Base-by-base conservation (phyloP, 2,113 vertebrate genomes). In the Pterophyllum scalare region DNA sequence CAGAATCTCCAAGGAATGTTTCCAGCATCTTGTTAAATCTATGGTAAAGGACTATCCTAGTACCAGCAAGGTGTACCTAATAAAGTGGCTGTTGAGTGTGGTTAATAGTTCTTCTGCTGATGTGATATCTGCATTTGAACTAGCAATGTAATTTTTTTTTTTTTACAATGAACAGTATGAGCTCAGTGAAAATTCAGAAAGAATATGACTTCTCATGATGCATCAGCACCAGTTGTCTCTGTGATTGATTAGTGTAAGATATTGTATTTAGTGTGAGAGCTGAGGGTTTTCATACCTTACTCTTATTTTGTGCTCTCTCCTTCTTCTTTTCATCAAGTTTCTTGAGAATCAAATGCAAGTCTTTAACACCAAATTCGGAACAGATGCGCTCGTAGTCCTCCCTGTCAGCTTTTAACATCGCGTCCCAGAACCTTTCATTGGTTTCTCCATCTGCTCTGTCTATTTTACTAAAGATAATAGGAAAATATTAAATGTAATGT, bases 321-420 rank as follows among this genome's bases (percentile, higher is more conserved):
- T 85, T 93, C 82, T 82, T 97, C 80, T 97, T 92, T 87, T 96
- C 89, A 26, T 96, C 95, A 79, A 98, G 93, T 86, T 89, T 96
- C 67, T 91, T 96, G 84, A 97, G 93, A 91, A 97, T 95, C 79
- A 94, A 92, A 11, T 97, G 94, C 64, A 96, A 93, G 89, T 98
- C 96, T 11, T 80, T 89, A 28, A 97, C 91, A 6, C 97, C 97
- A 0, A 96, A 96, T 77, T 97, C 95, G 0, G 93, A 3, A 80
- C 97, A 98, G 86, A 98, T 96, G 67, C 87, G 92, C 88, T 97
- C 97, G 5, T 98, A 98, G 89, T 98, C 97, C 76, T 87, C 97
- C 62, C 49, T 95, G 80, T 98, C 96, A 19, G 97, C 95, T 0
- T 95, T 94, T 86, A 97, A 83, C 85, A 98, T 85, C 5, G 96